Evolutionary conservation across 2,797 vertebrate genomes (phyloP).

Genomic region (Potorous gilbertii): DNA sequence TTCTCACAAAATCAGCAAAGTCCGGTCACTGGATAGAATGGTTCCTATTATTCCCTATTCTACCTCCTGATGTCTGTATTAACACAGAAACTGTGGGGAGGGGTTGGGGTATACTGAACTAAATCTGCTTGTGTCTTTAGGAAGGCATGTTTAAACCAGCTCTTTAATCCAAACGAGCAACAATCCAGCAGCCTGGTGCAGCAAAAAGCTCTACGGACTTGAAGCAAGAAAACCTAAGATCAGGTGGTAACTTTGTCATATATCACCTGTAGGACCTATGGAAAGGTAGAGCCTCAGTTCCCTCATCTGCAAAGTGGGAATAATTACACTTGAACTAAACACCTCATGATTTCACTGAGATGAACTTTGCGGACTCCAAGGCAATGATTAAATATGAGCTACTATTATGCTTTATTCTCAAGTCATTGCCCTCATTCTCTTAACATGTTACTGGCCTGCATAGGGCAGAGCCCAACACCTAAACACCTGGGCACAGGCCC

Average conservation of each 20-base stretch:
- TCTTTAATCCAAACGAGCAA: not conserved
- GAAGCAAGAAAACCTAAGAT: not conserved
- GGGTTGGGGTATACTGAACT: not conserved
- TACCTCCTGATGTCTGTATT: not conserved
- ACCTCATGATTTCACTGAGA: not conserved
- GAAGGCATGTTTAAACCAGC: not conserved
- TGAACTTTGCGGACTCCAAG: not conserved
- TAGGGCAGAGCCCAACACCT: not conserved
- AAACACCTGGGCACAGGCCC: not conserved
- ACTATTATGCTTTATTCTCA: not conserved
- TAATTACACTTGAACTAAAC: not conserved
- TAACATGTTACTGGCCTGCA: not conserved
- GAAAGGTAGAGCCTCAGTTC: not conserved
- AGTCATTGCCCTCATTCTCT: not conserved
- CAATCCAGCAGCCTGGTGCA: not conserved
- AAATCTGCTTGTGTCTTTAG: not conserved
- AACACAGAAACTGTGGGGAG: not conserved
- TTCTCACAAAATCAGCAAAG: not conserved
- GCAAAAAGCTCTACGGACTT: not conserved
- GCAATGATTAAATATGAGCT: not conserved
- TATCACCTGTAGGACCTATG: not conserved
- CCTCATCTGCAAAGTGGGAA: not conserved
- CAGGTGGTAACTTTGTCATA: not conserved
- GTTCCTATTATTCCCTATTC: not conserved
- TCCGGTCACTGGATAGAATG: not conserved